phyloP scores from a whole-genome alignment of 2,888 invertebrate species.

The Erebia ligea region DNA sequence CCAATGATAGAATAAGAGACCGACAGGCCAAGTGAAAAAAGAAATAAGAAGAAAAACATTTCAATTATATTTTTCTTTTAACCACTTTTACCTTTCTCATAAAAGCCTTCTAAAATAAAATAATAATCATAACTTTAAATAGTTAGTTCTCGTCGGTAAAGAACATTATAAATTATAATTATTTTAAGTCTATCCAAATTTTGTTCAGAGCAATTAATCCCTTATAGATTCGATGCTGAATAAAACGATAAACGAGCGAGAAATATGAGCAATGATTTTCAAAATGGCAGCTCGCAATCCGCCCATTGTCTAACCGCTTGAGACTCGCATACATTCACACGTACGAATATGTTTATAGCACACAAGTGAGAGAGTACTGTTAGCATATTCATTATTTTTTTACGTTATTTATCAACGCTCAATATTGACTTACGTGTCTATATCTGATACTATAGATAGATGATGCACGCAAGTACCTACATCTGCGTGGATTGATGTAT shows the following conservation, averaged over 20 bases:
- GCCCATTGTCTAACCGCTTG: constrained; percentile 43
- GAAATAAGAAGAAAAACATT: too few relatives aligned
- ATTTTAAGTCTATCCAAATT: background rate
- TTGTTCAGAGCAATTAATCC: background rate
- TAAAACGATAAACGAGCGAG: constrained; percentile 20
- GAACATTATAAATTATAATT: too few relatives aligned
- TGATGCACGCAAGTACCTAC: too few relatives aligned
- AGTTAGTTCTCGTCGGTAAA: background rate
- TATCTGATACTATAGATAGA: too few relatives aligned
- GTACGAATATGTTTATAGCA: constrained; percentile 16
- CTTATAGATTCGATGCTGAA: background rate
- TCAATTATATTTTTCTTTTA: too few relatives aligned
- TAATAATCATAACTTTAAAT: too few relatives aligned
- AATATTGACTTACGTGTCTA: too few relatives aligned
- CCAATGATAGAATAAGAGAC: too few relatives aligned
- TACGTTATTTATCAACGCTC: background rate
- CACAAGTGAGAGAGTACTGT: constrained; percentile 34
- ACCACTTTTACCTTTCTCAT: too few relatives aligned
- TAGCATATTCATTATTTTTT: constrained; percentile 23
- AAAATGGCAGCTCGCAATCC: constrained; percentile 37
- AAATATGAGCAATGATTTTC: constrained; percentile 33
- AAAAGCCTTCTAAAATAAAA: too few relatives aligned
- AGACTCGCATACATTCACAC: constrained; percentile 37
- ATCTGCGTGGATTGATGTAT: too few relatives aligned
- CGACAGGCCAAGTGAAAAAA: too few relatives aligned